phyloP scores from a whole-genome alignment of 2,888 invertebrate genomes.

The Scaptomyza parva region DNA sequence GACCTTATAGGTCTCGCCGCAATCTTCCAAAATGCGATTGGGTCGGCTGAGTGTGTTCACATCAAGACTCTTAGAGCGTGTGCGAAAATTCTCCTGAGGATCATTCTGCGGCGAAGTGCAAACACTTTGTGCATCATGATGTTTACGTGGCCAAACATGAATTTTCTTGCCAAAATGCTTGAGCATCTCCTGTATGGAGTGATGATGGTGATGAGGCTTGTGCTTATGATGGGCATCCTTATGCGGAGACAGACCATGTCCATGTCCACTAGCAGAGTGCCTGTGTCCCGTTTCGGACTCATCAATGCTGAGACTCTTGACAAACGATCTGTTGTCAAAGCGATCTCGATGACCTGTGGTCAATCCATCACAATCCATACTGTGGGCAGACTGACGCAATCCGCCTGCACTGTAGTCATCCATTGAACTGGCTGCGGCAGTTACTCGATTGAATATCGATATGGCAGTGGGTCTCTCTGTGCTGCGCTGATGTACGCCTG shows the following conservation, averaged over 20 bases:
- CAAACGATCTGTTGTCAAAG: slow-evolving; percentile 84
- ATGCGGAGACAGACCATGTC: slow-evolving; percentile 46
- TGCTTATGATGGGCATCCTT: slow-evolving; percentile 67
- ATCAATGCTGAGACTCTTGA: slow-evolving; percentile 81
- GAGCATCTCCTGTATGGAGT: slow-evolving; percentile 91
- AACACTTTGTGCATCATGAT: slow-evolving; percentile 85
- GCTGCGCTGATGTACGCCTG: slow-evolving; percentile 72
- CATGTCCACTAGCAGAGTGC: slow-evolving; percentile 8
- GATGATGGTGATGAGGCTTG: slow-evolving; percentile 86
- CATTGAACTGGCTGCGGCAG: slow-evolving; percentile 78
- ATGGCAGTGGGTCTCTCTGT: slow-evolving; percentile 83
- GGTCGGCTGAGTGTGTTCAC: slow-evolving; percentile 85
- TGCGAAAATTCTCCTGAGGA: slow-evolving; percentile 88
- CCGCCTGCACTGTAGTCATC: slow-evolving; percentile 79
- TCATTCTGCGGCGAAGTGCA: slow-evolving; percentile 86
- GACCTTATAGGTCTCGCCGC: slow-evolving; percentile 92
- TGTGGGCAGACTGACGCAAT: slow-evolving; percentile 61
- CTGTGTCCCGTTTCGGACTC: slow-evolving; percentile 36
- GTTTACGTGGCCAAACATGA: slow-evolving; percentile 90
- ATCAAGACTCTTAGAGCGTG: slow-evolving; percentile 92
- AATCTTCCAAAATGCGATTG: slow-evolving; percentile 88
- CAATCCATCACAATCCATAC: slow-evolving; percentile 56
- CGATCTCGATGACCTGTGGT: slow-evolving; percentile 66
- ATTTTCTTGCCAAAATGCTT: slow-evolving; percentile 91
- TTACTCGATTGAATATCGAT: slow-evolving; percentile 84